Evolutionary conservation across 2,888 invertebrate genomes (phyloP).

Genomic region (Philopedon plagiatum): DNA sequence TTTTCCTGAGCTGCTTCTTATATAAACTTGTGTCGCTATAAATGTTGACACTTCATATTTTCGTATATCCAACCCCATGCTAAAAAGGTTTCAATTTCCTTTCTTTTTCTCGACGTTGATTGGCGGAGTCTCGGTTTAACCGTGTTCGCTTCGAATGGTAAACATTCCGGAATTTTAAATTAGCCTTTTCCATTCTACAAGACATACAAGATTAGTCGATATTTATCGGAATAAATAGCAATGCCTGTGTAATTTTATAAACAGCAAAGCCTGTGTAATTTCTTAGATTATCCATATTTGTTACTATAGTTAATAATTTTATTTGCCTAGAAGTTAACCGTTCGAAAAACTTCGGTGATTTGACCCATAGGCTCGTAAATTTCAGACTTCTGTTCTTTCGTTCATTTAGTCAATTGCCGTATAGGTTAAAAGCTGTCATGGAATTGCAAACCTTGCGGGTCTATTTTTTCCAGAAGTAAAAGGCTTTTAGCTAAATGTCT

Average conservation of each 20-base stretch:
- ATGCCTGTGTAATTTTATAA: no score
- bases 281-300: background rate
- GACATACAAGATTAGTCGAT: conserved; percentile 9
- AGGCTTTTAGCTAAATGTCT: no score
- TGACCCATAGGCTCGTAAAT: no score
- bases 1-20: conserved; percentile 25
- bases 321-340: no score
- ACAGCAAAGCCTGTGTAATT: background rate
- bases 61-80: conserved; percentile 31
- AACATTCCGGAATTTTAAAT: conserved; percentile 24
- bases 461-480: no score
- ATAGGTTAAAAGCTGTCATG: no score
- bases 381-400: no score
- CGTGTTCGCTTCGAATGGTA: conserved; percentile 12
- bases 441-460: no score
- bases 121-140: conserved; percentile 22
- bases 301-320: no score
- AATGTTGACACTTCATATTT: conserved; percentile 36
- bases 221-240: conserved; percentile 3
- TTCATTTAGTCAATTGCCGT: no score
- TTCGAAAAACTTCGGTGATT: no score
- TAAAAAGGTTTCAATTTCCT: conserved; percentile 37
- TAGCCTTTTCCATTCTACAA: conserved; percentile 6
- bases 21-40: conserved; percentile 30
- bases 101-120: conserved; percentile 28